Conservation (phyloP, 2,888 invertebrate species). For the Oligia latruncula region DNA sequence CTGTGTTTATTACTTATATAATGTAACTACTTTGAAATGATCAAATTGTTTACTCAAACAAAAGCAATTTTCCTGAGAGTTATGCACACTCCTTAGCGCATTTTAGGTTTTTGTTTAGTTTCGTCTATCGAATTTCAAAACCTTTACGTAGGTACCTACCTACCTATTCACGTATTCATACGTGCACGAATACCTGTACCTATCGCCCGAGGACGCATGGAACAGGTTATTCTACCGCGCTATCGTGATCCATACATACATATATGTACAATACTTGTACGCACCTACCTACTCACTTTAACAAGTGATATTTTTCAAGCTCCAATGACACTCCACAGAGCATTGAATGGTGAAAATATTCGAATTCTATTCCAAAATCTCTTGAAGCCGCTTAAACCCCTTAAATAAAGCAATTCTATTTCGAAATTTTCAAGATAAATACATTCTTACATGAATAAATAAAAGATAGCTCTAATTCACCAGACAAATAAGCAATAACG, state of each 20-base stretch:
- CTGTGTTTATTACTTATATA: not conserved
- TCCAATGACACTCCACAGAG: slow-evolving; percentile 16
- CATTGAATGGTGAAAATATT: slow-evolving; percentile 24
- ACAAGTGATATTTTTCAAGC: slow-evolving; percentile 46
- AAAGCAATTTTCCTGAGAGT: not conserved
- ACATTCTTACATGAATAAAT: slow-evolving; percentile 41
- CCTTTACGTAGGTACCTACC: not conserved
- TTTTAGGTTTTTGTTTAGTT: slow-evolving; percentile 5
- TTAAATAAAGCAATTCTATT: slow-evolving; percentile 49
- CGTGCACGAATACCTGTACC: slow-evolving; percentile 46
- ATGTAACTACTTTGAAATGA: not conserved
- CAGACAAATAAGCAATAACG: slow-evolving; percentile 55
- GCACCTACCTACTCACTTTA: slow-evolving; percentile 21
- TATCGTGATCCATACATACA: slow-evolving; percentile 55
- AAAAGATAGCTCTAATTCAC: slow-evolving; percentile 50
- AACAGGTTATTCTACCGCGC: slow-evolving; percentile 58
- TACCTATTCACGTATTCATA: slow-evolving; percentile 31
- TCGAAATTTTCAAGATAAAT: slow-evolving; percentile 34
- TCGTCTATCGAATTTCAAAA: slow-evolving; percentile 9
- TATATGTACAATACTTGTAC: slow-evolving; percentile 14
- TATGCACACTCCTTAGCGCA: not conserved
- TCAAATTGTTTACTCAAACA: not conserved
- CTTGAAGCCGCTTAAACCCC: not conserved
- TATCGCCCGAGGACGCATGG: slow-evolving; percentile 44
- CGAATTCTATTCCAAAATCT: slow-evolving; percentile 18